Evolutionary conservation across 2,113 vertebrate genomes (phyloP).

Genomic region (Philantomba maxwellii): DNA sequence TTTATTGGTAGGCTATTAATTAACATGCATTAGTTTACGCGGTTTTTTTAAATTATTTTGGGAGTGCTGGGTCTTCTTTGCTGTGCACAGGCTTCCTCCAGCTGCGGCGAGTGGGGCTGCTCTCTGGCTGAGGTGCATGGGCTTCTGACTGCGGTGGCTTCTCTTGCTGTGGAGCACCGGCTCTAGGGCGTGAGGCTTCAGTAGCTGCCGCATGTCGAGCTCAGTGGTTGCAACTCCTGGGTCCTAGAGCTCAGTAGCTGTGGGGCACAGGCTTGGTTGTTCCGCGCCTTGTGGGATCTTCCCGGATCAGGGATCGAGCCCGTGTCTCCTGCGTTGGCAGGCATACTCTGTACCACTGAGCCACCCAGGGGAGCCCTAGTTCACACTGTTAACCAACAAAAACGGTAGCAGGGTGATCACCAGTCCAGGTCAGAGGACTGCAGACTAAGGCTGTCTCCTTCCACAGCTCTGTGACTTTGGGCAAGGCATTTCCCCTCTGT

Average conservation of each 20-base stretch:
- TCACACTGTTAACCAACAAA: neutral
- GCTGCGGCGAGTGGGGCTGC: neutral
- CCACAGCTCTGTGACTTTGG: neutral
- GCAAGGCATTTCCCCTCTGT: neutral
- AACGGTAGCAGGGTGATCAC: neutral
- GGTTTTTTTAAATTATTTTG: neutral
- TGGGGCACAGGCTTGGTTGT: neutral
- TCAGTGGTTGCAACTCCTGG: neutral
- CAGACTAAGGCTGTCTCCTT: rapidly evolving
- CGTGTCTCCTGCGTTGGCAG: neutral
- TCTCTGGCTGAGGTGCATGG: neutral
- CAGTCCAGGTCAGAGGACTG: neutral
- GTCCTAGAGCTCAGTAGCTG: neutral
- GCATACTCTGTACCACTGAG: neutral
- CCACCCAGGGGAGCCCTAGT: neutral
- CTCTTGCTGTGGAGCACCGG: neutral
- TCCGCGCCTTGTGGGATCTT: neutral
- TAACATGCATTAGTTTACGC: neutral
- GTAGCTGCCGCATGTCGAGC: neutral
- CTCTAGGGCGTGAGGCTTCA: neutral
- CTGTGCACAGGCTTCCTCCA: neutral
- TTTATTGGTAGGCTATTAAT: neutral
- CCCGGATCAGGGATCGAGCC: neutral
- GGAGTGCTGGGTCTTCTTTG: neutral
- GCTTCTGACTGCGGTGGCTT: neutral